Base-by-base conservation (phyloP, 2,797 vertebrate genomes). In the Threskiornis aethiopicus region DNA sequence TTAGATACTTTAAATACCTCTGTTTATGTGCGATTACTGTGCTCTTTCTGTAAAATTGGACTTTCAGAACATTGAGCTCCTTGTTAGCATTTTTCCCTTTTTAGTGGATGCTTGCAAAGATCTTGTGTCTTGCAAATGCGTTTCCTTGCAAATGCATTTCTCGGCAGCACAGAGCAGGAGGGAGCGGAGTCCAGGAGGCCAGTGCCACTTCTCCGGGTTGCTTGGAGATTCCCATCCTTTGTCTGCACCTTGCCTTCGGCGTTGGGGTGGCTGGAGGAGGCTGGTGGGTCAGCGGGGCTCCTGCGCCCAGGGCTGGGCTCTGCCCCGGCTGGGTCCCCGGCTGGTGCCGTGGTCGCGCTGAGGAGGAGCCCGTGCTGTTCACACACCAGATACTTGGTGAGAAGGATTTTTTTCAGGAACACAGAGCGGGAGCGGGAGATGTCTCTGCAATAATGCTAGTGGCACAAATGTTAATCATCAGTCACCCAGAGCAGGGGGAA, bases 1-100 rank as follows among this genome's bases (percentile, higher is more conserved):
- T 91, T 33, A 39, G 79, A 85, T 91, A 33, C 87, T 92, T 95
- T 89, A 94, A 95, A 92, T 92, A 87, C 84, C 39, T 84, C 84
- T 86, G 44, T 89, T 96, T 84, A 70, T 8, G 37, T 54, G 76
- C 21, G 5, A 57, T 91, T 77, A 71, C 90, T 58, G 72, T 37
- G 64, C 69, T 58, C 31, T 55, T 61, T n/a, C 31, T 54, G 57
- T 35, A 65, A 82, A 37, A 46, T 20, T 6, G 29, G 71, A 20
- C 79, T 81, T 83, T 39, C 19, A 79, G 87, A 82, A 96, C 87
- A 81, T 10, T 47, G 61, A 95, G 89, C 69, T 91, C 86, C 95
- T 95, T 80, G 84, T 95, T 91, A 84, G 79, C 21, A 4, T 73
- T 92, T 87, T 51, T 11, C 41, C 72, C 42, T 46, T 93, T 95